A percentile compares a stretch with the other conserved stretches of the same genome.
These are phyloP conservation scores for Pasiphila rectangulata DNA, from an alignment of 2,888 invertebrate species.

Conservation along the genomic window DNA sequence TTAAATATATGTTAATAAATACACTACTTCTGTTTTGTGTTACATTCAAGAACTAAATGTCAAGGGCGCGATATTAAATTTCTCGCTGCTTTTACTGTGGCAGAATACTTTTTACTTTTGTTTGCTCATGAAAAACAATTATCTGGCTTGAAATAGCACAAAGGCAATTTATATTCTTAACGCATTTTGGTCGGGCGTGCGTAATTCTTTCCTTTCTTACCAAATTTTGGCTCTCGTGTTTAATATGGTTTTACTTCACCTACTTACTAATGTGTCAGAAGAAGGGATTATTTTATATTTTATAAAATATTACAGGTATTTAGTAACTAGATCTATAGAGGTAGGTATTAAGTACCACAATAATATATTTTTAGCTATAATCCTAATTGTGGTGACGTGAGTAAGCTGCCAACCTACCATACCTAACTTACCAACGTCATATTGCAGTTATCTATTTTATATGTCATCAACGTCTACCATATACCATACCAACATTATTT, in stretches of 20 bases:
- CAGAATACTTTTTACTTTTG: constrained; percentile 22
- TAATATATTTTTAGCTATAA: too few species aligned
- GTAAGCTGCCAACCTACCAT: too few species aligned
- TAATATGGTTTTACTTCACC: not conserved
- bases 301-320: too few species aligned
- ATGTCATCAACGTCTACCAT: too few species aligned
- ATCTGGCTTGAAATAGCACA: constrained; percentile 14
- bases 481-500: too few species aligned
- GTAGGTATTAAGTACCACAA: too few species aligned
- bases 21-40: constrained; percentile 23
- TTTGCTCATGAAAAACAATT: constrained; percentile 20
- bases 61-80: constrained; percentile 27
- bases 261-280: too few species aligned
- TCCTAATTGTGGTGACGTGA: too few species aligned
- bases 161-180: constrained; percentile 17
- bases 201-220: not conserved
- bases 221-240: not conserved
- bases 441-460: too few species aligned
- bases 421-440: too few species aligned
- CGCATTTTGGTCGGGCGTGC: constrained; percentile 9
- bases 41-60: constrained; percentile 31
- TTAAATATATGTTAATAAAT: too few species aligned
- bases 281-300: too few species aligned
- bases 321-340: not conserved
- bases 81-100: constrained; percentile 15